A percentile compares a stretch with the other conserved stretches of the same genome.
Evolutionary conservation across 2,888 invertebrate genomes (phyloP).

Genomic region (Microchrysa polita): DNA sequence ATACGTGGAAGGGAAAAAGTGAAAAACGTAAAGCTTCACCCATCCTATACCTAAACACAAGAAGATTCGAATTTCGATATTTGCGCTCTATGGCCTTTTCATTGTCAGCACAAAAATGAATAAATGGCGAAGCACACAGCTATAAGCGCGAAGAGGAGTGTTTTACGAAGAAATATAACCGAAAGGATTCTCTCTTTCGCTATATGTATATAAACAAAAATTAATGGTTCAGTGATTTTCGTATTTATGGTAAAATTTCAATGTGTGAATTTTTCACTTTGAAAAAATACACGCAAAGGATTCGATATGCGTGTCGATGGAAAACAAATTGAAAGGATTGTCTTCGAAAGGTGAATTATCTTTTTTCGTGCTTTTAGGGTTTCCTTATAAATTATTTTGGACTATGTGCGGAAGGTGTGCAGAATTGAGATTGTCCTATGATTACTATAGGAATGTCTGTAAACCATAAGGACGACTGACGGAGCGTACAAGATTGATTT

Average conservation of each 20-base stretch:
- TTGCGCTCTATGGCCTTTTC: constrained; percentile 17
- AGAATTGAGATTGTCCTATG: no score
- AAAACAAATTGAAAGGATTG: constrained; percentile 1
- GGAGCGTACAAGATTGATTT: no score
- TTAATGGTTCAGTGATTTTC: constrained; percentile 25
- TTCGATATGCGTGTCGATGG: not conserved
- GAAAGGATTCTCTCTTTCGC: not conserved
- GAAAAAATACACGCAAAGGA: not conserved
- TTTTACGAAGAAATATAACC: constrained; percentile 24
- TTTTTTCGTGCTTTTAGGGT: no score
- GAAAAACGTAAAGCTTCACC: constrained; percentile 1
- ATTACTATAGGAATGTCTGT: no score
- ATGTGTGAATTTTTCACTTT: not conserved
- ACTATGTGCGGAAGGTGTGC: not conserved
- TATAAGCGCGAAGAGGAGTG: no score
- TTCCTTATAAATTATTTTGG: not conserved
- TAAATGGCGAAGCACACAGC: not conserved
- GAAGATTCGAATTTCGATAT: no score
- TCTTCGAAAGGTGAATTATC: constrained; percentile 8
- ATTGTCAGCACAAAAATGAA: constrained; percentile 21
- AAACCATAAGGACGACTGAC: no score
- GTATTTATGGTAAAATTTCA: not conserved
- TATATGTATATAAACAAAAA: no score
- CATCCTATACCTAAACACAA: no score
- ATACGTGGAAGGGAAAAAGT: not conserved